Evolutionary conservation across 2,888 invertebrate genomes (phyloP), one percentile per base, ranked within the genome.

Genomic region (Altica lythri): DNA sequence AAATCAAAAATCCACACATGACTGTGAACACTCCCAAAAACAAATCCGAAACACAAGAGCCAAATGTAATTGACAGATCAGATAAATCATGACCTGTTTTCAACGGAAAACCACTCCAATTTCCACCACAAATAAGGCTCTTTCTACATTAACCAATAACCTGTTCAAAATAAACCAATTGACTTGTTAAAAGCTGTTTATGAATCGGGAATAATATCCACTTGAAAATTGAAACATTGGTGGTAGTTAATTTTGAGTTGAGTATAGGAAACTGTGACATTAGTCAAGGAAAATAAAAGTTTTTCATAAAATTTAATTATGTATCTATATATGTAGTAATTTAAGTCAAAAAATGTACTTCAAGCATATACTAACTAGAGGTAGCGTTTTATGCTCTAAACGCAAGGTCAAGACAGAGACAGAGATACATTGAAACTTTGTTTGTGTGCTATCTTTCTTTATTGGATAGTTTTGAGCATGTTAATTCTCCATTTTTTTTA

Each of bases 151-250:
- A 46, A 42, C 60, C 62, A 49, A 63, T 63, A 61, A 57, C 59
- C 59, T 53, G 62, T 62, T 56, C 58, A 61, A 67, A 69, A 69
- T 66, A 68, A 65, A 67, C 67, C 70, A 67, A 71, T 71, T 70
- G 69, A 69, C 70, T 70, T 65, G 71, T 71, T 71, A 71, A 72
- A 70, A 66, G 62, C 67, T 70, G 71, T 72, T 72, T 70, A 70
- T 71, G 70, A 70, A 72, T 72, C 68, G 69, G 70, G 64, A 59
- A 64, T 65, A 62, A 61, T 61, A 62, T 61, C 57, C 65, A 68
- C 72, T 72, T 62, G 71, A 70, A 71, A 71, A 68, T 71, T 71
- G 72, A 71, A 72, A 71, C 71, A 72, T 69, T 57, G 68, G 48
- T 48, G 58, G 68, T 63, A 60, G 44, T 55, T 37, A 62, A 63